These are phyloP conservation scores for Petrophora chlorosata DNA, from an alignment of 2,888 invertebrate genomes.

Conservation along the genomic window DNA sequence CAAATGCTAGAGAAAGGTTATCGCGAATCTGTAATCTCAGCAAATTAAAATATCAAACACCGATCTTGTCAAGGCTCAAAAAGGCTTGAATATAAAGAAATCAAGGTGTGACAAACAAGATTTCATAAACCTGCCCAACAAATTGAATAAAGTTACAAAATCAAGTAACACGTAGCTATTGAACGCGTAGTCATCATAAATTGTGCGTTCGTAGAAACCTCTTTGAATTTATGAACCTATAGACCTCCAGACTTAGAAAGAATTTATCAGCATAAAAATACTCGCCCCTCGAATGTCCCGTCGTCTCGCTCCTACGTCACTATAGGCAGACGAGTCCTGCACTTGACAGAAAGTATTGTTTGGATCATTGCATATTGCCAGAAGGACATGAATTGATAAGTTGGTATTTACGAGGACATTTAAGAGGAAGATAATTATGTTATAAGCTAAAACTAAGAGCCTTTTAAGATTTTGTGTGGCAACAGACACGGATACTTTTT, in stretches of 20 bases:
- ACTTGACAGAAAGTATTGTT: constrained; percentile 45
- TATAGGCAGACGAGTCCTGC: constrained; percentile 37
- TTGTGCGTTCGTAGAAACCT: constrained; percentile 9
- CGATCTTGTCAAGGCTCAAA: no score
- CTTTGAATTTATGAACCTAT: constrained; percentile 13
- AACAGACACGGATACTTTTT: no score
- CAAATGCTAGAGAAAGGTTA: no score
- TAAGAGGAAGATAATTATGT: no score
- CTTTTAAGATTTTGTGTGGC: no score
- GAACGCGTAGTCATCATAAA: not conserved
- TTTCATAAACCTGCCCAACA: not conserved
- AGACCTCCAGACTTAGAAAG: no score
- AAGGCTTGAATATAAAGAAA: not conserved
- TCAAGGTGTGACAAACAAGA: constrained; percentile 2
- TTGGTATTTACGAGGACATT: constrained; percentile 20
- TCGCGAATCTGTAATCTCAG: no score
- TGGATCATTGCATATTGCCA: constrained; percentile 30
- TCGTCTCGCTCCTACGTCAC: constrained; percentile 35
- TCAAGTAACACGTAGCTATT: not conserved
- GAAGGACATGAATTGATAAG: constrained; percentile 28
- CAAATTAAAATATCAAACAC: no score
- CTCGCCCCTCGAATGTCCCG: constrained; percentile 1
- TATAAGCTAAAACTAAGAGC: no score
- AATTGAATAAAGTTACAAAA: constrained; percentile 12
- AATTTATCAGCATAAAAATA: constrained; percentile 44